A percentile compares a stretch with the other conserved stretches of the same genome.
Evolutionary conservation across 1,140 invertebrate genomes (phyloP).

Genomic region (Diabrotica virgifera): DNA sequence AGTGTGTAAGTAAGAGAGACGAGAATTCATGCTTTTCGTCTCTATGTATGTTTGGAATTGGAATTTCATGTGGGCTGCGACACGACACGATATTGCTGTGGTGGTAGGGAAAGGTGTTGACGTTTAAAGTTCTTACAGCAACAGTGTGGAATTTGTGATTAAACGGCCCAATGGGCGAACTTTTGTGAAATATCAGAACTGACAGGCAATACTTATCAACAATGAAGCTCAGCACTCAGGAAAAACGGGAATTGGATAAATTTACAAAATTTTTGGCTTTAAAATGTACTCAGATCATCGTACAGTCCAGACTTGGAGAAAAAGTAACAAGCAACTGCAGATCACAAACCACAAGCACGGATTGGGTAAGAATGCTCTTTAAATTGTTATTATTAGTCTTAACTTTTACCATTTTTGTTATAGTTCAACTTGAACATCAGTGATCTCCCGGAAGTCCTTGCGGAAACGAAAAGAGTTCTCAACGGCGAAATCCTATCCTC

Average conservation of each 20-base stretch:
- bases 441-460: slow-evolving; percentile 73
- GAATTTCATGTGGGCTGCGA: neutral
- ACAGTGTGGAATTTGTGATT: neutral
- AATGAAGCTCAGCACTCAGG: slow-evolving; percentile 59
- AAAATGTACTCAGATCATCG: slow-evolving; percentile 86
- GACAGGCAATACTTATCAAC: neutral
- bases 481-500: slow-evolving; percentile 58
- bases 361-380: slow-evolving; percentile 65
- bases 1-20: neutral
- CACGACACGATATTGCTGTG: neutral
- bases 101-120: neutral
- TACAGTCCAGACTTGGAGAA: slow-evolving; percentile 81
- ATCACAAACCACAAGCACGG: slow-evolving; percentile 62
- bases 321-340: slow-evolving; percentile 79
- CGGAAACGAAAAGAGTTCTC: slow-evolving; percentile 72
- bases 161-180: neutral
- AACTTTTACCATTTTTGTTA: slow-evolving; percentile 29
- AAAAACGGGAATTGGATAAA: slow-evolving; percentile 79
- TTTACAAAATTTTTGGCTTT: slow-evolving; percentile 83
- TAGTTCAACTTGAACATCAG: slow-evolving; percentile 81
- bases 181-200: neutral
- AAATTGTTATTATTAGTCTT: neutral
- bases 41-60: neutral
- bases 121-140: neutral
- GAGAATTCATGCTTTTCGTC: neutral